Conservation (phyloP, 1,140 invertebrate species). For the Brevipalpus yothersi region DNA sequence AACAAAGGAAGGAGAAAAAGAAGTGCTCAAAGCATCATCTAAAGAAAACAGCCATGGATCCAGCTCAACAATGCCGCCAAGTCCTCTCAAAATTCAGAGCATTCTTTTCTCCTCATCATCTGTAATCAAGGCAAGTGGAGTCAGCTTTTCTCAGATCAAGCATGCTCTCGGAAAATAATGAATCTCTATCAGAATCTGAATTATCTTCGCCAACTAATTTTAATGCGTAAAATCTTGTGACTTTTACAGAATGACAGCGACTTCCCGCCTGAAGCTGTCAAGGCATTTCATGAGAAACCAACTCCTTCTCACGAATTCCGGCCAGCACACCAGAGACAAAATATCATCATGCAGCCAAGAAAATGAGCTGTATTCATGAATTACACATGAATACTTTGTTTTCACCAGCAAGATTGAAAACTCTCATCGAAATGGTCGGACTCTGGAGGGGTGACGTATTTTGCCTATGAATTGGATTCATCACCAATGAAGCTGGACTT, state of each 20-base stretch:
- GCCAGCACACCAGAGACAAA: conserved; percentile 7
- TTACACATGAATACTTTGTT: too few species aligned
- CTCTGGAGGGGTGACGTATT: too few species aligned
- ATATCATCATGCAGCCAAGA: conserved; percentile 15
- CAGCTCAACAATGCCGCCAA: too few species aligned
- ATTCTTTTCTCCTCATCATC: background rate
- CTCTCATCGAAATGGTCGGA: too few species aligned
- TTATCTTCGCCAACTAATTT: too few species aligned
- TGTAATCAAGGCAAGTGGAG: too few species aligned
- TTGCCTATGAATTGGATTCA: too few species aligned
- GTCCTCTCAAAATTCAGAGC: background rate
- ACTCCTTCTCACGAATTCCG: conserved; percentile 32
- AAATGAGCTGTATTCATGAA: background rate
- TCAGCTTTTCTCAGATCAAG: background rate
- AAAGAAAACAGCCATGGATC: background rate
- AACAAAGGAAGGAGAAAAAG: background rate
- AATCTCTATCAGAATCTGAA: too few species aligned
- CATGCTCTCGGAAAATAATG: background rate
- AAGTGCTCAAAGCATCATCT: background rate
- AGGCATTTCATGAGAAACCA: conserved; percentile 43
- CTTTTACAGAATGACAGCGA: conserved; percentile 45
- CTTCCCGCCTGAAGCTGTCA: conserved; percentile 57
- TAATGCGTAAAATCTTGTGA: too few species aligned
- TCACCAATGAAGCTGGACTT: too few species aligned
- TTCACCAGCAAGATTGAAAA: too few species aligned